A percentile compares a stretch with the other conserved stretches of the same genome.
Conservation (phyloP, 2,113 vertebrate genomes). For the Cyprinus carpio region DNA sequence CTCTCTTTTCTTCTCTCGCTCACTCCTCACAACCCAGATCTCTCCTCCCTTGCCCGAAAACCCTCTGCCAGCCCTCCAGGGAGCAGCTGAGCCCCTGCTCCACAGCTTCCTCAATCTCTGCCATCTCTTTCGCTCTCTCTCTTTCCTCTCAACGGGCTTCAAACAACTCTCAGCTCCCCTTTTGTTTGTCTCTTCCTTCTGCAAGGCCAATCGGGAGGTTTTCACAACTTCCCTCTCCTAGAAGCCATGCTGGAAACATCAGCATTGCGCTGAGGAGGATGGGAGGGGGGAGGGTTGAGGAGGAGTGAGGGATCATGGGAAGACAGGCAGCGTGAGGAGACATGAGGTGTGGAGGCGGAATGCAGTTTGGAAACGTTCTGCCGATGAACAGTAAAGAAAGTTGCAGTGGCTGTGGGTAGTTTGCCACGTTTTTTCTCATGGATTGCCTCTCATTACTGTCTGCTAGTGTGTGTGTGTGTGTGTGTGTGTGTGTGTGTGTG, state of each 20-base stretch:
- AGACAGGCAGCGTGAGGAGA: constrained; percentile 55
- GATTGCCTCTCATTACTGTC: constrained; percentile 48
- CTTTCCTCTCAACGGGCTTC: constrained; percentile 52
- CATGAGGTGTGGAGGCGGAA: constrained; percentile 75
- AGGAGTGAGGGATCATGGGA: constrained; percentile 56
- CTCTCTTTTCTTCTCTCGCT: constrained; percentile 16
- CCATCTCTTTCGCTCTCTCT: constrained; percentile 40
- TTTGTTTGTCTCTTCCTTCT: constrained; percentile 55
- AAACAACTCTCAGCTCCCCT: constrained; percentile 58
- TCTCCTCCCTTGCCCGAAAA: constrained; percentile 25
- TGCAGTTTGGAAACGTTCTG: constrained; percentile 67
- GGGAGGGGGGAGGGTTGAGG: neutral
- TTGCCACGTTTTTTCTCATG: constrained; percentile 45
- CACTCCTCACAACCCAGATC: constrained; percentile 19
- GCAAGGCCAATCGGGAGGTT: constrained; percentile 57
- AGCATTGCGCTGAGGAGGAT: constrained; percentile 25
- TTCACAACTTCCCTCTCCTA: constrained; percentile 58
- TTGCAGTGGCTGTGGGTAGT: constrained; percentile 62
- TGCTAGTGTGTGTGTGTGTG: constrained; percentile 41
- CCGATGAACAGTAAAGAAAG: constrained; percentile 61
- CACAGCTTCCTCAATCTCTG: constrained; percentile 37
- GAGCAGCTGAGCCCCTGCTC: constrained; percentile 55
- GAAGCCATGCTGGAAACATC: constrained; percentile 46
- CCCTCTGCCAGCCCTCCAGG: constrained; percentile 35
- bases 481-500: constrained; percentile 45